Conservation (phyloP, 2,797 vertebrate genomes). For the Thripadectes ignobilis region DNA sequence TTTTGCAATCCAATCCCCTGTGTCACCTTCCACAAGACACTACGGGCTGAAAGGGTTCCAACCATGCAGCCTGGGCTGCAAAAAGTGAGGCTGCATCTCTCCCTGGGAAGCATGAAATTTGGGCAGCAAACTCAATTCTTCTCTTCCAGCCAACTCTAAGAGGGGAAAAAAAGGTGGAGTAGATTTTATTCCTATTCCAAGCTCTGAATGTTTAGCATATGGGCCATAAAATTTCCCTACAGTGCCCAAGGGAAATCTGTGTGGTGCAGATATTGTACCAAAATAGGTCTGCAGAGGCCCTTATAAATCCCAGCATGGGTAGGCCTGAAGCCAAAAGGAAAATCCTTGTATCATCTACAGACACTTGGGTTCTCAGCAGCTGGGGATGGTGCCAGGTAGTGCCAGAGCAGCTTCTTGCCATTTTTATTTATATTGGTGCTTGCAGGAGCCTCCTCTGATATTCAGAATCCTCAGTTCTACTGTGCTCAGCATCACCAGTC, state of each 20-base stretch:
- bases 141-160: not conserved
- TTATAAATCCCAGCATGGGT: not conserved
- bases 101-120: not conserved
- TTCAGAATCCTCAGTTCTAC: not conserved
- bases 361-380: not conserved
- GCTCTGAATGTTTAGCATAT: slow-evolving; percentile 33
- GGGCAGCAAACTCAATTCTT: not conserved
- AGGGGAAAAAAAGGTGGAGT: not conserved
- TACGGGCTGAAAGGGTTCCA: not conserved
- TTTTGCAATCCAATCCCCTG: not conserved
- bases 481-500: not conserved
- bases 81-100: not conserved
- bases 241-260: not conserved
- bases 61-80: not conserved
- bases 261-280: not conserved
- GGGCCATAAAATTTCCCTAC: slow-evolving; percentile 19
- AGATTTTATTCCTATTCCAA: not conserved
- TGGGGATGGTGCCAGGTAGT: not conserved
- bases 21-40: not conserved
- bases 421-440: not conserved
- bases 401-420: not conserved
- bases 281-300: not conserved
- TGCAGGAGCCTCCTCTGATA: not conserved
- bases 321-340: slow-evolving; percentile 1
- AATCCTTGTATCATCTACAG: not conserved